Base-by-base conservation (phyloP, 2,888 invertebrate species). In the Ctena decussata region DNA sequence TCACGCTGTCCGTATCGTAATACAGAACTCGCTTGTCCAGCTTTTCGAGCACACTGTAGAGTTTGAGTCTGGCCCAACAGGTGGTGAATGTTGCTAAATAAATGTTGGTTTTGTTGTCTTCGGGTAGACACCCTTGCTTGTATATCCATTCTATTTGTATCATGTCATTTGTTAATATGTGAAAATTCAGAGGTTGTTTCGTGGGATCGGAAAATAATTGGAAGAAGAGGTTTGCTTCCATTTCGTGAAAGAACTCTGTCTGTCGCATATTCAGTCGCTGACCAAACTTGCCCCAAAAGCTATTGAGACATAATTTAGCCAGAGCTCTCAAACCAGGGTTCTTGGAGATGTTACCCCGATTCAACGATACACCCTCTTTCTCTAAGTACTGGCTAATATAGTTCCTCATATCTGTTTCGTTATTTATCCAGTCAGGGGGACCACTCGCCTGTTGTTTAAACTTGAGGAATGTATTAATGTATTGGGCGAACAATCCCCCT, bases 401-500 rank as follows among this genome's bases (percentile, higher is more conserved):
- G 21, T 41, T 65, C 1, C 21, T 27, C 41, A 60, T 53, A 49
- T 85, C 85, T 39, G 46, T 30, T 70, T 69, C 69, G 37, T 32
- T 82, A 57, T 80, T 57, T 21, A 86, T 83, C 86, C 86, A 86
- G 46, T 86, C 11, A n/a, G n/a, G n/a, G n/a, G n/a, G n/a, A n/a
- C n/a, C n/a, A n/a, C n/a, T n/a, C n/a, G n/a, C n/a, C n/a, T n/a
- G n/a, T n/a, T n/a, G n/a, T n/a, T n/a, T n/a, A n/a, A n/a, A n/a
- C n/a, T n/a, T n/a, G n/a, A n/a, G n/a, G n/a, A n/a, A n/a, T n/a
- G n/a, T n/a, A n/a, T n/a, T n/a, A n/a, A n/a, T n/a, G n/a, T n/a
- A n/a, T 0, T 86, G 87, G 6, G 91, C 80, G 82, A 95, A 95
- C 11, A 95, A 60, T 27, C 86, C 87, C 18, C 80, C 75, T 39